Evolutionary conservation across 2,888 invertebrate genomes (phyloP).

Genomic region (Agonopterix alstromeriana): DNA sequence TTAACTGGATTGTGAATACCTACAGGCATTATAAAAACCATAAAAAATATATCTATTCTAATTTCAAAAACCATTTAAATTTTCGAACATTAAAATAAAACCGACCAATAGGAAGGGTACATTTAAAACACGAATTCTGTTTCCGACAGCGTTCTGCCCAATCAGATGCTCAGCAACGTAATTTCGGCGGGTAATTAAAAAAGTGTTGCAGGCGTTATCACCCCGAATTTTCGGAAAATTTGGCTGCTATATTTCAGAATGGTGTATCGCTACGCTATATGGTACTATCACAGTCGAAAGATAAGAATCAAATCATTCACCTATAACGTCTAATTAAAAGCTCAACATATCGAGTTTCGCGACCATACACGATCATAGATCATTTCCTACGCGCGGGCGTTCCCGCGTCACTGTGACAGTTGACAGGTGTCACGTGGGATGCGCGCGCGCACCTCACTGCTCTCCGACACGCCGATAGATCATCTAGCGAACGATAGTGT

Average conservation of each 20-base stretch:
- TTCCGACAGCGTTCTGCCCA: slow-evolving; percentile 65
- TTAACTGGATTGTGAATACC: no score
- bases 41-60: no score
- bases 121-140: slow-evolving; percentile 62
- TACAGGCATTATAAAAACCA: slow-evolving; percentile 25
- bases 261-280: no score
- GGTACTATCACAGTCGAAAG: background rate
- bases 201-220: no score
- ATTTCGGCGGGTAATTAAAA: no score
- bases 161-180: slow-evolving; percentile 40
- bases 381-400: slow-evolving; percentile 57
- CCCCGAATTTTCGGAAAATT: no score
- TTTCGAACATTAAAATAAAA: slow-evolving; percentile 38
- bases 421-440: slow-evolving; percentile 70
- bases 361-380: slow-evolving; percentile 50
- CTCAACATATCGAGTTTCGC: slow-evolving; percentile 62
- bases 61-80: slow-evolving; percentile 13
- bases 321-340: slow-evolving; percentile 43
- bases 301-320: slow-evolving; percentile 16
- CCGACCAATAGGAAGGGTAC: slow-evolving; percentile 53
- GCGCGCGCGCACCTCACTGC: slow-evolving; percentile 50
- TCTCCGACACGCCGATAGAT: slow-evolving; percentile 53
- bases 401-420: slow-evolving; percentile 56
- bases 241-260: no score
- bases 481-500: slow-evolving; percentile 64